Percentiles rank a stretch among this genome's conserved stretches.
Conservation (phyloP, 2,113 vertebrate species). For the Phalacrocorax pelagicus region DNA sequence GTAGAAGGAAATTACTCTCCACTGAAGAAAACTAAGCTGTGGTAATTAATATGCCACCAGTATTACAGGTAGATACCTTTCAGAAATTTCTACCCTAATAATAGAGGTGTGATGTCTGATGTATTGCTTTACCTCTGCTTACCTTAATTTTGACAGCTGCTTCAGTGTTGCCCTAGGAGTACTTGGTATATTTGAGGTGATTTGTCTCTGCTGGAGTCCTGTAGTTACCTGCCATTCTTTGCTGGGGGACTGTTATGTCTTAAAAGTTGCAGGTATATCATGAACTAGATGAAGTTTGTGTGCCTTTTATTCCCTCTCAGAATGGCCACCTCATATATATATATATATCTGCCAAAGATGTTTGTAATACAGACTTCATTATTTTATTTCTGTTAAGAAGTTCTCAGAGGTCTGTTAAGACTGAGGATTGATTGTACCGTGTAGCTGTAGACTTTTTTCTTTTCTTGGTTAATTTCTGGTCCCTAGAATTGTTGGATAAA, state of each 20-base stretch:
- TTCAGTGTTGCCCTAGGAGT: neutral
- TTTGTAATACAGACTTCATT: neutral
- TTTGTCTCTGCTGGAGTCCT: neutral
- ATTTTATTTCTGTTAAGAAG: neutral
- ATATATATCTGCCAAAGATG: neutral
- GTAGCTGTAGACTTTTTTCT: neutral
- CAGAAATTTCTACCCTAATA: neutral
- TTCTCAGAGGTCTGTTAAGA: neutral
- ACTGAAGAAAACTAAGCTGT: neutral
- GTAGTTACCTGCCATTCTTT: neutral
- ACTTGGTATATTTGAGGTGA: neutral
- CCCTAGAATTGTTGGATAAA: neutral
- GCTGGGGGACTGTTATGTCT: neutral
- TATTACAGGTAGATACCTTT: neutral
- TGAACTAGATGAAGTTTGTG: neutral
- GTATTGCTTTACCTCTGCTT: neutral
- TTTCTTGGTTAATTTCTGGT: neutral
- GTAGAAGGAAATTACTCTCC: neutral
- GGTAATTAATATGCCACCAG: neutral
- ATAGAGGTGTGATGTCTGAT: neutral
- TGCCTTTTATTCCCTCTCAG: neutral
- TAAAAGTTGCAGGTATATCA: neutral
- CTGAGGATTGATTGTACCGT: neutral
- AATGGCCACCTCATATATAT: neutral
- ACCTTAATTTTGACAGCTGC: neutral